A percentile compares a stretch with the other conserved stretches of the same genome.
Evolutionary conservation across 2,797 vertebrate species (phyloP).

Genomic region (Luscinia megarhynchos): DNA sequence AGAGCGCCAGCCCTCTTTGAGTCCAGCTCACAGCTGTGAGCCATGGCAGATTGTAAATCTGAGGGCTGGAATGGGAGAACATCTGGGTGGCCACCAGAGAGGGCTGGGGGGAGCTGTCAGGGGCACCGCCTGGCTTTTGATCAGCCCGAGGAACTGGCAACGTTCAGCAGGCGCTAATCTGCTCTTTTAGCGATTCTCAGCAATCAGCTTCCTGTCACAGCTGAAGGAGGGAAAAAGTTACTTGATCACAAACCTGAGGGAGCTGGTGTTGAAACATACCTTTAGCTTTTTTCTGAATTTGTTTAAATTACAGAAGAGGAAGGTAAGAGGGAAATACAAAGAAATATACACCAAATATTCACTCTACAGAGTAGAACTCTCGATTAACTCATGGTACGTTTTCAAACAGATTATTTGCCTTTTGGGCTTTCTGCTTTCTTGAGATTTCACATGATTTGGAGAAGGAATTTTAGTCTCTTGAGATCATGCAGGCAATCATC

Average conservation of each 20-base stretch:
- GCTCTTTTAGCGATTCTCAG: neutral
- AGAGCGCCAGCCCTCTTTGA: neutral
- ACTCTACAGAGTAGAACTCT: neutral
- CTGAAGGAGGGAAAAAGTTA: neutral
- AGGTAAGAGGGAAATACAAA: neutral
- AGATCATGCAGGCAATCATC: neutral
- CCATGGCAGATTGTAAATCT: slow-evolving; percentile 39
- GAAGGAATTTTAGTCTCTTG: neutral
- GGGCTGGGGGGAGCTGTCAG: neutral
- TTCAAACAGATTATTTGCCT: slow-evolving; percentile 9
- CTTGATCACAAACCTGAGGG: slow-evolving; percentile 20
- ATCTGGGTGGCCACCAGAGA: slow-evolving; percentile 17
- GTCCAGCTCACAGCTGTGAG: neutral
- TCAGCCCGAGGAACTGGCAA: neutral
- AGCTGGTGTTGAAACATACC: neutral
- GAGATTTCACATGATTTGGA: neutral
- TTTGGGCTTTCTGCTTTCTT: neutral
- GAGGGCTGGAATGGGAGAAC: neutral
- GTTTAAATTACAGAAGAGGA: neutral
- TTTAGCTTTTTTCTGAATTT: neutral
- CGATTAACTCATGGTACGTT: neutral
- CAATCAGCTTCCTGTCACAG: neutral
- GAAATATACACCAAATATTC: neutral
- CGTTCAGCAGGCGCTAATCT: neutral
- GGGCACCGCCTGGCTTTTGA: neutral